Evolutionary conservation across 1,140 invertebrate species (phyloP).

Genomic region (Onthophagus taurus): DNA sequence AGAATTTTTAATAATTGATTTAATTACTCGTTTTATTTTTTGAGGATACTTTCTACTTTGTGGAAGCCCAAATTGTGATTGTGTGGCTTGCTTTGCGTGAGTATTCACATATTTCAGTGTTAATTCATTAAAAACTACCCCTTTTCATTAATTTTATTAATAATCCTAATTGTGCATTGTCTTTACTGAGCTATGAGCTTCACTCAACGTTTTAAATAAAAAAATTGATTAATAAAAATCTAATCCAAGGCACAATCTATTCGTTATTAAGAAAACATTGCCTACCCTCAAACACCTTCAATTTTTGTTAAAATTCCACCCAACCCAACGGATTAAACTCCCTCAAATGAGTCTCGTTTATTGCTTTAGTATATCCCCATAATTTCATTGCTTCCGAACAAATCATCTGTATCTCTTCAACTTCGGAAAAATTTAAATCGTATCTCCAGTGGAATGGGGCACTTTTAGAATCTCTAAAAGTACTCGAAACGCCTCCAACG

Average conservation of each 20-base stretch:
- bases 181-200: no score
- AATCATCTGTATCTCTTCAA: conserved; percentile 51
- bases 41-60: no score
- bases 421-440: conserved; percentile 59
- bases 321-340: conserved; percentile 46
- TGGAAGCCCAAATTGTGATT: no score
- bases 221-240: background rate
- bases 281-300: background rate
- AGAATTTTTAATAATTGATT: no score
- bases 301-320: conserved; percentile 26
- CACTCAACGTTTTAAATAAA: background rate
- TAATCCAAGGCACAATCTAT: background rate
- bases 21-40: no score
- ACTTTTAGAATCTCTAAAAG: conserved; percentile 69
- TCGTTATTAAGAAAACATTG: background rate
- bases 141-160: no score
- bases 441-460: conserved; percentile 78
- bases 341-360: conserved; percentile 44
- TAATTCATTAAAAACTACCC: no score
- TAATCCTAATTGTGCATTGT: no score
- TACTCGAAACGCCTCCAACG: conserved; percentile 71
- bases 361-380: conserved; percentile 65
- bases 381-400: conserved; percentile 66
- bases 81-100: no score
- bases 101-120: no score